Base-by-base conservation (phyloP, 2,888 invertebrate genomes). In the Nemurella pictetii region DNA sequence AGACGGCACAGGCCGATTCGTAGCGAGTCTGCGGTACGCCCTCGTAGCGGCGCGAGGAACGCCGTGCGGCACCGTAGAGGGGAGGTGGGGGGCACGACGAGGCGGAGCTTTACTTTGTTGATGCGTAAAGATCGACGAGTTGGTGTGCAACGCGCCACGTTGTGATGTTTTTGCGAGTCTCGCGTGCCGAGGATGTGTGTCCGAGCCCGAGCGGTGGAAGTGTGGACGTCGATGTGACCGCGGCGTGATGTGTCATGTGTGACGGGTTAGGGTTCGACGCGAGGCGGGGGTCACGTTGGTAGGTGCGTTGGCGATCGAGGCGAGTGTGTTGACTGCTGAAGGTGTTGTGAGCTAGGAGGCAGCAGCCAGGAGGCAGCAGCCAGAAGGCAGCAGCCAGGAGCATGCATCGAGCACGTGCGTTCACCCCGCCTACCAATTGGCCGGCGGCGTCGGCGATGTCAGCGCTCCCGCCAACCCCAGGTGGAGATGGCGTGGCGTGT, bases 11-110 rank as follows among this genome's bases (percentile, higher is more conserved):
- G 20, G 25, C n/a, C 30, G 78, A 30, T n/a, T n/a, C 55, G 20
- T 20, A 20, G 55, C 9, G 9, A 73, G 80, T n/a, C 55, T 73
- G 35, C 27, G 32, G 25, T 80, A 27, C 28, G 26, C 80, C 78
- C 35, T 81, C 30, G 27, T 28, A 25, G 81, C 85, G n/a, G 29
- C 36, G 85, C 80, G 75, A 55, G 77, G 78, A 84, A 72, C 83
- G 86, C 36, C 85, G 86, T 85, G 85, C 84, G 85, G 85, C 85
- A 80, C 84, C 84, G 84, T 30, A 82, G 20, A 85, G 87, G 1
- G 75, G 55, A 80, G 28, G 81, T 72, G 83, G 30, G 29, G 36
- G 72, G 78, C 83, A 78, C 29, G 5, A 84, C 85, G 86, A 32
- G 80, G 80, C 30, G 80, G 80, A 32, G 26, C 75, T 75, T 26